phyloP scores from a whole-genome alignment of 1,140 invertebrate species.

The Neodiprion lecontei region DNA sequence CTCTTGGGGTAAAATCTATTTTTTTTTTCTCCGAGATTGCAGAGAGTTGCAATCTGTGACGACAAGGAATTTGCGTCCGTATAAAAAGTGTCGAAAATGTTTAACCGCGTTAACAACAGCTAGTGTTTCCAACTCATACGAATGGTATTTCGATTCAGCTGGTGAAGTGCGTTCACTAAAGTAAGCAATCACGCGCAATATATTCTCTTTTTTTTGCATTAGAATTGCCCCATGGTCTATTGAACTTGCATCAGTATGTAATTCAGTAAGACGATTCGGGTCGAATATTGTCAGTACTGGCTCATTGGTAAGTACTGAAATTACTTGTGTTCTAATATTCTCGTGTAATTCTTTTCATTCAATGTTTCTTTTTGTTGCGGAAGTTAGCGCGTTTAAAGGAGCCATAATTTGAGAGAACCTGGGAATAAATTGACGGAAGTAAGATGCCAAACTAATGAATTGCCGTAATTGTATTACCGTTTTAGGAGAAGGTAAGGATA shows the following conservation, averaged over 20 bases:
- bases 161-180: conserved; percentile 32
- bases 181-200: conserved; percentile 36
- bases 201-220: conserved; percentile 29
- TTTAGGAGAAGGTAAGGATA: conserved; percentile 20
- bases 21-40: conserved; percentile 41
- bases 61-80: no score
- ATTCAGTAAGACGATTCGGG: no score
- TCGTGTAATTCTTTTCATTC: conserved; percentile 14
- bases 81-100: no score
- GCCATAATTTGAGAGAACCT: conserved; percentile 21
- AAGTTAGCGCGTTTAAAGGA: conserved; percentile 25
- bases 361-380: conserved; percentile 12
- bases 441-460: conserved; percentile 38
- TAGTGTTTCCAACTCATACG: conserved; percentile 46
- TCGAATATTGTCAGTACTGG: no score
- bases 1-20: conserved; percentile 44
- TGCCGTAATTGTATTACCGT: conserved; percentile 32
- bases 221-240: no score
- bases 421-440: conserved; percentile 44
- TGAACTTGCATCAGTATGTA: no score
- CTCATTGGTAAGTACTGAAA: no score
- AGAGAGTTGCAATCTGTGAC: conserved; percentile 43
- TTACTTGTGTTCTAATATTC: background rate
- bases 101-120: conserved; percentile 36
- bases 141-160: conserved; percentile 41